Evolutionary conservation across 1,140 invertebrate species (phyloP).

Genomic region (Pemphigus obesinymphae): DNA sequence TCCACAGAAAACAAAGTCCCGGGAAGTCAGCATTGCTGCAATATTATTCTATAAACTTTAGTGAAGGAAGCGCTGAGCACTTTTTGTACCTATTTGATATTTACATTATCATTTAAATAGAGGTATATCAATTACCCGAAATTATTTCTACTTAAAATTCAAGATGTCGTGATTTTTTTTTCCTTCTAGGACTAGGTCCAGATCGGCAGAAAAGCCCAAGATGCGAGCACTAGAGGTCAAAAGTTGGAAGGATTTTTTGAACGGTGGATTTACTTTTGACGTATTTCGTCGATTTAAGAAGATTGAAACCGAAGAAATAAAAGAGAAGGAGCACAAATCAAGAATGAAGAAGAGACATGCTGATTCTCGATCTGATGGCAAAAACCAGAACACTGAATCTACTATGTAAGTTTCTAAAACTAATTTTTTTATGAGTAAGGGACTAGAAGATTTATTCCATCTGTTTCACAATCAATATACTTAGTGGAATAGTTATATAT

Average conservation of each 20-base stretch:
- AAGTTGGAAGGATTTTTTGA: slow-evolving; percentile 39
- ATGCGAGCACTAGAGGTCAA: slow-evolving; percentile 29
- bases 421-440: background rate
- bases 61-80: slow-evolving; percentile 37
- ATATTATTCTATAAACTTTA: slow-evolving; percentile 37
- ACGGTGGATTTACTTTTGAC: slow-evolving; percentile 36
- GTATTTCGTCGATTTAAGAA: slow-evolving; percentile 28
- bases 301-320: slow-evolving; percentile 20
- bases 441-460: too few relatives aligned
- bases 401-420: background rate
- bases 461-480: background rate
- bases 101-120: slow-evolving; percentile 37
- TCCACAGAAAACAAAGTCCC: slow-evolving; percentile 39
- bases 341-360: background rate
- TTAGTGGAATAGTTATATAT: too few relatives aligned
- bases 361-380: background rate
- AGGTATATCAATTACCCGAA: slow-evolving; percentile 40
- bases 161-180: background rate
- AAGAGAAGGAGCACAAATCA: slow-evolving; percentile 16
- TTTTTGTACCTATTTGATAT: slow-evolving; percentile 42
- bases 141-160: slow-evolving; percentile 25
- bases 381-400: slow-evolving; percentile 2
- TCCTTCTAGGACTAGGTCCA: slow-evolving; percentile 19
- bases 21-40: slow-evolving; percentile 29
- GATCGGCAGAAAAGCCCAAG: slow-evolving; percentile 11